Evolutionary conservation across 2,797 vertebrate genomes (phyloP), one percentile per base, ranked within the genome.

Genomic region (Tauraco hartlaubi): DNA sequence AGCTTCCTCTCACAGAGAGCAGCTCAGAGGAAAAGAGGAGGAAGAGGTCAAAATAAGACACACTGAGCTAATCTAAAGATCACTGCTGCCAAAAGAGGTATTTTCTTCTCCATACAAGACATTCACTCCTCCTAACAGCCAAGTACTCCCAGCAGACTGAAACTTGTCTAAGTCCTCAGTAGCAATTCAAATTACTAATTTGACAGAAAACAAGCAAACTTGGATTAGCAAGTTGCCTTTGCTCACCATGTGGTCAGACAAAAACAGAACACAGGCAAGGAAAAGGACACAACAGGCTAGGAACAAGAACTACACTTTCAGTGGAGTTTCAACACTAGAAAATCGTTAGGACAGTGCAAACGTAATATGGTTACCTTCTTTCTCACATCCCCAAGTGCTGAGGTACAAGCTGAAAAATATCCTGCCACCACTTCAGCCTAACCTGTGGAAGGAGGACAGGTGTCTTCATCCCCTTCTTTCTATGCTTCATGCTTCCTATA

Each of bases 331-430:
- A 76, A 67, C 73, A 54, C 37, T 9, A 78, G 19, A 33, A 84
- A 78, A 49, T 28, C 26, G 13, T 29, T 37, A 81, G 20, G 33
- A 54, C n/a, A 87, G 54, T 11, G 29, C 66, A 75, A 52, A 56
- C 3, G 4, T 6, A 26, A 9, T n/a, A 51, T 1, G 3, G 3
- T 29, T 31, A 64, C 11, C 43, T 51, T 66, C 58, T 9, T 58
- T 46, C 37, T 59, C 56, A 54, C 20, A 61, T 0, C 0, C 31
- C 4, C 9, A 59, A 51, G 7, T 49, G 12, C 39, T 83, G 41
- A 76, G 4, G 19, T 58, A 59, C 12, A 81, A 85, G 22, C 29
- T 72, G 37, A 72, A 86, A 92, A 91, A 74, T 19, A 85, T 2
- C 4, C 4, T 78, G 16, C 15, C 41, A 72, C 9, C 15, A 12